These are phyloP conservation scores for Seriola aureovittata DNA, from an alignment of 2,113 vertebrate genomes.

Conservation along the genomic window DNA sequence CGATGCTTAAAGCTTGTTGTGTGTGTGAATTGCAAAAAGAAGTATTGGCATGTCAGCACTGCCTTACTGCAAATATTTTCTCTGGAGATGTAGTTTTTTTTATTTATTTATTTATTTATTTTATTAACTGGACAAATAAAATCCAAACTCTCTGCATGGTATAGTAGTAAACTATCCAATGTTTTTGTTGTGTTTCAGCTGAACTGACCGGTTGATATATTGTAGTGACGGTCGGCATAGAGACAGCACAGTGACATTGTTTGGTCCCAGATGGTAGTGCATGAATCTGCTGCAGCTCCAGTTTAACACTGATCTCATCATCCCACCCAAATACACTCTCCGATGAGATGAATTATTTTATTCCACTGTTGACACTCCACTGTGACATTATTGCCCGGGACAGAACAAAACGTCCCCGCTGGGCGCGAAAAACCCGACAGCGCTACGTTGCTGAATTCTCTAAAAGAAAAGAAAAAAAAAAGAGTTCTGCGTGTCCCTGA, in stretches of 20 bases:
- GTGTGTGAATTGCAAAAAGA: background rate
- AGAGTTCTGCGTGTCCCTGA: background rate
- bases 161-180: background rate
- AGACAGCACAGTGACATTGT: conserved; percentile 18
- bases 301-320: conserved; percentile 39
- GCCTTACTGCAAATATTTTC: background rate
- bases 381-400: conserved; percentile 64
- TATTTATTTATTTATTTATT: too few relatives aligned
- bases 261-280: conserved; percentile 17
- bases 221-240: background rate
- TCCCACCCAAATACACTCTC: conserved; percentile 44
- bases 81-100: background rate
- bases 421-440: conserved; percentile 55
- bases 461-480: background rate
- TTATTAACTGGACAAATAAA: background rate
- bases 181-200: background rate
- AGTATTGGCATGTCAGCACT: background rate
- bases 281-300: conserved; percentile 34
- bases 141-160: background rate
- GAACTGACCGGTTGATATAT: conserved; percentile 6
- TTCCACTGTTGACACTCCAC: conserved; percentile 48
- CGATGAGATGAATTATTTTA: conserved; percentile 63
- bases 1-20: background rate
- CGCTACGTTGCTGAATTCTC: conserved; percentile 9
- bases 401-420: conserved; percentile 52